Conservation (phyloP, 2,888 invertebrate genomes). For the Tineola bisselliella region DNA sequence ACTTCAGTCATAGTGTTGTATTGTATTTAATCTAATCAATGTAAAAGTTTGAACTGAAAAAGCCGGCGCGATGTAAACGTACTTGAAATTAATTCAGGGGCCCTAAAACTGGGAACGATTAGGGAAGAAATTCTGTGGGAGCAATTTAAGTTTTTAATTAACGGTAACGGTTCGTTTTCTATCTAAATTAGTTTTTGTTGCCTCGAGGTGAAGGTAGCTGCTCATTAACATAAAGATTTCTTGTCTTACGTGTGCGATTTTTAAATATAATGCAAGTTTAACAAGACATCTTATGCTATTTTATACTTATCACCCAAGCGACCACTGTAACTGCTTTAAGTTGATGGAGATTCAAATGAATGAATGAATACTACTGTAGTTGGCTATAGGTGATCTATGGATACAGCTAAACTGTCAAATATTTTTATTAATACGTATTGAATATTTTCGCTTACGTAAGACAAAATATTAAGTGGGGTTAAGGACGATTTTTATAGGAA, state of each 20-base stretch:
- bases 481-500: too few species aligned
- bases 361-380: too few species aligned
- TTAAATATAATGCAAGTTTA: too few species aligned
- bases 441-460: too few species aligned
- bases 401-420: too few species aligned
- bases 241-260: not conserved
- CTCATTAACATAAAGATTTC: not conserved
- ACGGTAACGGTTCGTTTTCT: not conserved
- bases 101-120: not conserved
- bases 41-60: not conserved
- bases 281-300: too few species aligned
- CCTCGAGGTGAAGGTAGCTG: not conserved
- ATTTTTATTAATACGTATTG: too few species aligned
- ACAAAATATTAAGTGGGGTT: too few species aligned
- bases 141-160: constrained; percentile 13
- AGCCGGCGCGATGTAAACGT: not conserved
- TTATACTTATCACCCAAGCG: too few species aligned
- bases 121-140: constrained; percentile 2
- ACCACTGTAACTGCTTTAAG: too few species aligned
- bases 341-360: too few species aligned
- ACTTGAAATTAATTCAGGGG: not conserved
- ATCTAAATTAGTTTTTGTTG: constrained; percentile 11
- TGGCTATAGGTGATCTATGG: too few species aligned
- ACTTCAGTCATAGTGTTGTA: not conserved
- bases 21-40: not conserved